A percentile compares a stretch with the other conserved stretches of the same genome.
phyloP scores from a whole-genome alignment of 2,113 vertebrate species.

The Apodemus speciosus region DNA sequence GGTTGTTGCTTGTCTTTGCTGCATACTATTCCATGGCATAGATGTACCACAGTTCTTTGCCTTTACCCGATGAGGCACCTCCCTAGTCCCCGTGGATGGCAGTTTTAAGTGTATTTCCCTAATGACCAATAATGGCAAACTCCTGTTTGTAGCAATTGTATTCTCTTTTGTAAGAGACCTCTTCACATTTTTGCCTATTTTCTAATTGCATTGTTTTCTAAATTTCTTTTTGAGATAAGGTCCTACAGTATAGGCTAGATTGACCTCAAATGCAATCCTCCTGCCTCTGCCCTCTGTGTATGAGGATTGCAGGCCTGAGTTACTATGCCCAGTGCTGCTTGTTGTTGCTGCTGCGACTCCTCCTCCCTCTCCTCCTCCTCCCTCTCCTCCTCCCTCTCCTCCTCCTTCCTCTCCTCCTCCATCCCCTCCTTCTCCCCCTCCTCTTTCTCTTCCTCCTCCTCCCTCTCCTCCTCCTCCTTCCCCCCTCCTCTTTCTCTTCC shows the following conservation, averaged over 20 bases:
- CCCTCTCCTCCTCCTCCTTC: too few species aligned
- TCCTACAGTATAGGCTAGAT: not conserved
- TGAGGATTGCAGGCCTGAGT: not conserved
- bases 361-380: too few species aligned
- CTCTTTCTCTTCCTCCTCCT: too few species aligned
- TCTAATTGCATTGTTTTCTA: not conserved
- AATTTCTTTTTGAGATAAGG: not conserved
- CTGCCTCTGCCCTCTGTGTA: not conserved
- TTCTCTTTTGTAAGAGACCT: not conserved
- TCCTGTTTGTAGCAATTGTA: not conserved
- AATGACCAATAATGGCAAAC: not conserved
- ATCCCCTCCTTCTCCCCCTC: too few species aligned
- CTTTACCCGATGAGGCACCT: not conserved
- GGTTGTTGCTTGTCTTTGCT: not conserved
- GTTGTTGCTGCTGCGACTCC: too few species aligned
- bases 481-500: too few species aligned
- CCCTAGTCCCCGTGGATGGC: not conserved
- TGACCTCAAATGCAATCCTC: not conserved
- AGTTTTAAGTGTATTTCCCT: not conserved
- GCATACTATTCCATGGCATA: not conserved
- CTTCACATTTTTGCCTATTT: not conserved
- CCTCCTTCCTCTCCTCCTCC: too few species aligned
- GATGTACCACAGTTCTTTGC: not conserved
- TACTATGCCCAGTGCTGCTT: not conserved
- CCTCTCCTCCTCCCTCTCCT: too few species aligned